A percentile compares a stretch with the other conserved stretches of the same genome.
phyloP scores from a whole-genome alignment of 2,797 vertebrate genomes.

The Numenius phaeopus region DNA sequence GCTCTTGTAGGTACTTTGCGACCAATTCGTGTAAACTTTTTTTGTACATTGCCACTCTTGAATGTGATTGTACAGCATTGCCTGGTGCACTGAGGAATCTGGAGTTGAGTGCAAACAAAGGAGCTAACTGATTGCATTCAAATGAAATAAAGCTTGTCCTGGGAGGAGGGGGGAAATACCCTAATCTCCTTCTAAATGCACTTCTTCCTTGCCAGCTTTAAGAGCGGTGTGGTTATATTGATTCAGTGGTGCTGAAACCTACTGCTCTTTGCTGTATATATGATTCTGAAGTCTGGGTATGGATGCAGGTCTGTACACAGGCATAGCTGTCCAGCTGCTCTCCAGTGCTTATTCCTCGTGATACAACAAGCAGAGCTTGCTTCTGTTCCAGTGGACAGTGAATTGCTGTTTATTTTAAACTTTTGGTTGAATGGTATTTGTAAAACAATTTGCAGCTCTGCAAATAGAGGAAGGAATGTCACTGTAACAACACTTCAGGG shows the following conservation, averaged over 20 bases:
- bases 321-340: conserved; percentile 7
- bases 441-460: conserved; percentile 14
- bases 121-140: conserved; percentile 12
- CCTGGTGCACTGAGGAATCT: background rate
- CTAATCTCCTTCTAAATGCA: conserved; percentile 45
- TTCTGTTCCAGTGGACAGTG: background rate
- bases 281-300: conserved; percentile 8
- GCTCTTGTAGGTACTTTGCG: conserved; percentile 6
- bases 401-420: conserved; percentile 6
- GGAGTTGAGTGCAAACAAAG: conserved; percentile 14
- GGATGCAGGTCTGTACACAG: background rate
- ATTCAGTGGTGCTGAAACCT: conserved; percentile 24
- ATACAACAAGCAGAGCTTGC: background rate
- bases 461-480: background rate
- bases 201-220: conserved; percentile 41
- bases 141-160: conserved; percentile 18
- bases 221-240: background rate
- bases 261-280: background rate
- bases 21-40: background rate
- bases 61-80: background rate
- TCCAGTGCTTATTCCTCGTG: background rate
- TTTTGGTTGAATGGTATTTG: background rate
- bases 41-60: background rate
- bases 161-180: background rate
- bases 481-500: conserved; percentile 12